A percentile compares a stretch with the other conserved stretches of the same genome.
Evolutionary conservation across 2,113 vertebrate species (phyloP).

Genomic region (Oryzias melastigma): DNA sequence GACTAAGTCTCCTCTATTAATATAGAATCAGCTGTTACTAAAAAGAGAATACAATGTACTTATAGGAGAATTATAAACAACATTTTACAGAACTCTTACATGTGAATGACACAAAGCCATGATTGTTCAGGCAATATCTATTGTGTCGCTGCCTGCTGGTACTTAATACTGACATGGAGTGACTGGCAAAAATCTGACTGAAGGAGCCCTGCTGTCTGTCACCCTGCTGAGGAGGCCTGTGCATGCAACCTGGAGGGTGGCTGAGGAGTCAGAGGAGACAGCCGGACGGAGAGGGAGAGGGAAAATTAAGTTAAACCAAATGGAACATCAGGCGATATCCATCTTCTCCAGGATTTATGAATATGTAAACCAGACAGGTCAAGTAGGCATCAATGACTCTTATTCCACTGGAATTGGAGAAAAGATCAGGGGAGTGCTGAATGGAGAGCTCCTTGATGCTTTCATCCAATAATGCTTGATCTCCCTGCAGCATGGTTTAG

Average conservation of each 20-base stretch:
- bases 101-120: constrained; percentile 34
- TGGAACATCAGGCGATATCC: constrained; percentile 52
- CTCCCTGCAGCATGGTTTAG: constrained; percentile 22
- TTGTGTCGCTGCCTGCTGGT: constrained; percentile 54
- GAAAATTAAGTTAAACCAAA: constrained; percentile 46
- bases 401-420: constrained; percentile 45
- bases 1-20: too few relatives aligned
- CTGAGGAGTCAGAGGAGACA: constrained; percentile 6
- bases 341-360: constrained; percentile 62
- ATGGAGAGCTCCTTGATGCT: constrained; percentile 37
- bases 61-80: neutral
- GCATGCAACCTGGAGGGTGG: constrained; percentile 23
- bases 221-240: constrained; percentile 60
- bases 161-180: constrained; percentile 54
- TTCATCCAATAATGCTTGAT: constrained; percentile 62
- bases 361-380: constrained; percentile 71
- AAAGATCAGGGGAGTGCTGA: constrained; percentile 29
- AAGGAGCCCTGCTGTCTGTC: constrained; percentile 56
- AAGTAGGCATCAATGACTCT: constrained; percentile 66
- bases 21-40: too few relatives aligned
- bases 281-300: constrained; percentile 28
- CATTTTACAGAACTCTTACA: constrained; percentile 18
- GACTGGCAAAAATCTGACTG: constrained; percentile 51
- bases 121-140: constrained; percentile 46
- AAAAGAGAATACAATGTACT: constrained; percentile 21